Conservation (phyloP, 2,797 vertebrate species). For the Carcharodon carcharias region DNA sequence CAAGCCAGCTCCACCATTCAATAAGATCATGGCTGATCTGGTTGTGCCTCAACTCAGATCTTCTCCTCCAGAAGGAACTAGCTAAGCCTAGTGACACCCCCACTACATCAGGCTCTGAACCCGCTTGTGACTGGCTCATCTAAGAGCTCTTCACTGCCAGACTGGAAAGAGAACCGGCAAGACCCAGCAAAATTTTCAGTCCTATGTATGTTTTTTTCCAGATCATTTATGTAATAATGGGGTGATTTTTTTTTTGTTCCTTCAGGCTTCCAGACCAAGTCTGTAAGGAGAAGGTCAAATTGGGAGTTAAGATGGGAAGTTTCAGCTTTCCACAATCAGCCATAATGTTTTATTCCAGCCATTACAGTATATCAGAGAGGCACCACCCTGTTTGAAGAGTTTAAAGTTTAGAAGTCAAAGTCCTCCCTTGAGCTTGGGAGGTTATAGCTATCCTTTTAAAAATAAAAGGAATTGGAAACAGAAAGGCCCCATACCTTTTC, state of each 20-base stretch:
- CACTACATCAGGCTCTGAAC: background rate
- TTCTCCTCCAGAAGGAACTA: background rate
- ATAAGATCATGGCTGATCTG: too few species aligned
- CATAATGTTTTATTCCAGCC: background rate
- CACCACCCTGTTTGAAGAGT: background rate
- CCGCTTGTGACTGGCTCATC: background rate
- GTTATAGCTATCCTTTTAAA: background rate
- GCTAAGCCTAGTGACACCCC: too few species aligned
- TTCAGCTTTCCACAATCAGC: background rate
- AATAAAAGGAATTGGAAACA: background rate
- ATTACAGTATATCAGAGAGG: background rate
- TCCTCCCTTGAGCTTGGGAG: background rate
- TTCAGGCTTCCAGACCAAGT: background rate
- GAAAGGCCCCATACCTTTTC: background rate
- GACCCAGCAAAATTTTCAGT: background rate
- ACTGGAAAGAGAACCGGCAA: background rate
- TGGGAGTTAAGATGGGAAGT: background rate
- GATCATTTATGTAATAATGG: background rate
- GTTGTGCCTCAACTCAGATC: background rate
- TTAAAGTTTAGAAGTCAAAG: background rate
- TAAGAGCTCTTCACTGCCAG: background rate
- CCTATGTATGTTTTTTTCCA: background rate
- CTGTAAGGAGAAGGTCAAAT: background rate
- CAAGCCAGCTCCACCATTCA: too few species aligned
- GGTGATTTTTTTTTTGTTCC: background rate